Evolutionary conservation across 2,888 invertebrate genomes (phyloP).

Genomic region (Lasioglossum leucozonium): DNA sequence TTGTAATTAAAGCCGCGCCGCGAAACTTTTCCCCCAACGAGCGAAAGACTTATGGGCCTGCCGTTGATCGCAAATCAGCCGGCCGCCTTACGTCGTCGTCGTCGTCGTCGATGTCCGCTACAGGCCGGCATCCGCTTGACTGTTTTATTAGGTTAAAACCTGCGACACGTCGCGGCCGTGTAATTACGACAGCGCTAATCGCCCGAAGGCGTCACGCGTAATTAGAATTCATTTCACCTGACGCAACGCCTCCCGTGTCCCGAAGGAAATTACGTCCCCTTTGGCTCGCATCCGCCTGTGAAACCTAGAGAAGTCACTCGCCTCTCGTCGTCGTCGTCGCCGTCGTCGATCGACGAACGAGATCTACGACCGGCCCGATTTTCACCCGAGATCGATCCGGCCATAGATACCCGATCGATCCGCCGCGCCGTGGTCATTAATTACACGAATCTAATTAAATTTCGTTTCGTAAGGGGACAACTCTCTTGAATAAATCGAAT

Average conservation of each 20-base stretch:
- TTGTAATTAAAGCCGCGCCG: constrained; percentile 46
- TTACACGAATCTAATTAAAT: constrained; percentile 48
- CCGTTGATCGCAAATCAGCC: constrained; percentile 38
- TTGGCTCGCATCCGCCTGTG: constrained; percentile 7
- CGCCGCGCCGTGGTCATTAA: constrained; percentile 23
- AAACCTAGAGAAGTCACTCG: constrained; percentile 20
- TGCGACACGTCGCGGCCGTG: constrained; percentile 55
- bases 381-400: background rate
- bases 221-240: constrained; percentile 70
- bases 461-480: constrained; percentile 37
- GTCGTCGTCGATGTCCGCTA: constrained; percentile 22
- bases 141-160: constrained; percentile 71
- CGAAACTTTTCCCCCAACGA: constrained; percentile 35
- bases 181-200: constrained; percentile 72
- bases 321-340: background rate
- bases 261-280: constrained; percentile 43
- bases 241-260: constrained; percentile 41
- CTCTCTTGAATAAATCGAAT: constrained; percentile 34
- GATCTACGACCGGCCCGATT: constrained; percentile 20
- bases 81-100: constrained; percentile 38
- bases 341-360: background rate
- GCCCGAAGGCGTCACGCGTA: constrained; percentile 70
- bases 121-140: constrained; percentile 52
- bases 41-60: constrained; percentile 39
- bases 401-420: constrained; percentile 4